Percentiles rank a stretch among this genome's conserved stretches.
phyloP scores from a whole-genome alignment of 1,140 invertebrate species.

The Contarinia nasturtii region DNA sequence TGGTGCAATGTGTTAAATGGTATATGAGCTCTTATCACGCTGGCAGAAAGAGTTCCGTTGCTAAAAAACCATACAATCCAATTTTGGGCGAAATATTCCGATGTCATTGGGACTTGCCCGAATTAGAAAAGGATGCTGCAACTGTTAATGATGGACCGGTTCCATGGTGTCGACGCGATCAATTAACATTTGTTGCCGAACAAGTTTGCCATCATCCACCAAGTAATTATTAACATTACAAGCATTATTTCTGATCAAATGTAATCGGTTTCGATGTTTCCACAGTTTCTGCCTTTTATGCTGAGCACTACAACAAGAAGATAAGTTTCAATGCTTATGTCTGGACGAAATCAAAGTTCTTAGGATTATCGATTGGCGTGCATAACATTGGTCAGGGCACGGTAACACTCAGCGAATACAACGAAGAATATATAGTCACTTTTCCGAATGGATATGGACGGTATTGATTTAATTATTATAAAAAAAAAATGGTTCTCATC shows the following conservation, averaged over 20 bases:
- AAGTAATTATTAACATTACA: slow-evolving; percentile 32
- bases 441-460: slow-evolving; percentile 93
- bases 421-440: slow-evolving; percentile 82
- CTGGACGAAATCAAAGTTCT: slow-evolving; percentile 95
- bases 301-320: slow-evolving; percentile 76
- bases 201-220: slow-evolving; percentile 99
- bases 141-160: slow-evolving; percentile 53
- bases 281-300: slow-evolving; percentile 89
- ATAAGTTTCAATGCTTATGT: slow-evolving; percentile 87
- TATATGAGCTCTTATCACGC: slow-evolving; percentile 96
- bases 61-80: slow-evolving; percentile 96
- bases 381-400: slow-evolving; percentile 70
- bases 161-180: slow-evolving; percentile 58
- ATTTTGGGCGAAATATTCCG: slow-evolving; percentile 88
- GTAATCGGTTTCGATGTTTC: slow-evolving; percentile 3
- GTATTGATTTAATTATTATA: slow-evolving; percentile 18
- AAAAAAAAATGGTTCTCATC: too few species aligned
- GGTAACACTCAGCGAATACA: slow-evolving; percentile 60
- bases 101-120: slow-evolving; percentile 65
- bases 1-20: slow-evolving; percentile 85
- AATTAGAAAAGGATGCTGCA: slow-evolving; percentile 9
- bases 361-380: slow-evolving; percentile 85
- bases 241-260: slow-evolving; percentile 1
- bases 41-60: slow-evolving; percentile 79
- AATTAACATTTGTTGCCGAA: slow-evolving; percentile 84